phyloP scores from a whole-genome alignment of 64 coral and sea anemone species.

The Hydrozoanthus tunicans region DNA sequence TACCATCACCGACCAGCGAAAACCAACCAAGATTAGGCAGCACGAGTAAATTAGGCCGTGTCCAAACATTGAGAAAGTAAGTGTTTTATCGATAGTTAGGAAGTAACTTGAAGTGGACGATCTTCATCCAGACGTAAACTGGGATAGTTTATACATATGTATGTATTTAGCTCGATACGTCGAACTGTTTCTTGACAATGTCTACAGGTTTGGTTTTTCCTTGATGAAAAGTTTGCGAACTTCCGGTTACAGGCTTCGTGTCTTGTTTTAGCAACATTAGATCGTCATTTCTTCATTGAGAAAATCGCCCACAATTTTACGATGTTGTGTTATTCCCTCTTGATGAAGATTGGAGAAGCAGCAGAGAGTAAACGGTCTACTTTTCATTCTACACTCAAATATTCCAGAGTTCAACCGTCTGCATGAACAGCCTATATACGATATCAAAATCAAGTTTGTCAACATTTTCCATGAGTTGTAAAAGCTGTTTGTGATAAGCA shows the following conservation, averaged over 20 bases:
- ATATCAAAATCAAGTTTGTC: not conserved
- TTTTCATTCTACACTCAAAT: not conserved
- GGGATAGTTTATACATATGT: no score
- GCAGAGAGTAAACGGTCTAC: not conserved
- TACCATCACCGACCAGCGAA: constrained; percentile 18
- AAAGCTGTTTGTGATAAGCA: not conserved
- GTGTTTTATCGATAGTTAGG: not conserved
- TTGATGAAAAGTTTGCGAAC: constrained; percentile 42
- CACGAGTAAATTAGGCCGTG: constrained; percentile 15
- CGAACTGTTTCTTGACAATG: not conserved
- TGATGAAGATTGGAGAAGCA: no score
- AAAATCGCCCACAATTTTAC: not conserved
- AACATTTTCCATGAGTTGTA: not conserved
- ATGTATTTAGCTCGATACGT: not conserved
- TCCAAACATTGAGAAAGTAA: constrained; percentile 45
- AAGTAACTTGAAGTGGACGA: not conserved
- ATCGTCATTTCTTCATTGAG: constrained; percentile 47
- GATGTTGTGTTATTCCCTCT: not conserved
- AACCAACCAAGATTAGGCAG: constrained; percentile 1
- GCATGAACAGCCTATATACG: not conserved
- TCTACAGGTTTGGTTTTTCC: not conserved
- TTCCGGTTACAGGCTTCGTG: constrained; percentile 44
- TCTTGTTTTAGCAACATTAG: constrained; percentile 11
- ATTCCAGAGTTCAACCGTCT: not conserved
- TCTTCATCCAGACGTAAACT: not conserved